Evolutionary conservation across 37 sponge, comb jelly and placozoan species (phyloP).

Genomic region (Spongilla lacustris): DNA sequence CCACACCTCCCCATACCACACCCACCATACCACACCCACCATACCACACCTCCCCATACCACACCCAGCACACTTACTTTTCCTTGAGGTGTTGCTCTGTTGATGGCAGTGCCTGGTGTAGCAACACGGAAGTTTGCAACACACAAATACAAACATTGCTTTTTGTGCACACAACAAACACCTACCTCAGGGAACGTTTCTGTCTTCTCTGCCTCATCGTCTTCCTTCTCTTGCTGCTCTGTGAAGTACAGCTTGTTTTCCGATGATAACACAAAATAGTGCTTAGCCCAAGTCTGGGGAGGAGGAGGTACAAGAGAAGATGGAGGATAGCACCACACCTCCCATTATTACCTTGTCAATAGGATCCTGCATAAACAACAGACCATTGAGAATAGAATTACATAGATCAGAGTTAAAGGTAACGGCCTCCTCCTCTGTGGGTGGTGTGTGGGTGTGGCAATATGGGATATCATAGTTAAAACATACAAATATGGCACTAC

Average conservation of each 20-base stretch:
- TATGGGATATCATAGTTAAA: too few relatives aligned
- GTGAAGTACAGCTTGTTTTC: constrained; percentile 79
- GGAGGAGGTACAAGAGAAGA: not conserved
- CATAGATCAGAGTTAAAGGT: constrained; percentile 66
- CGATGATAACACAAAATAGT: constrained; percentile 92
- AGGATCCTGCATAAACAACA: constrained; percentile 87
- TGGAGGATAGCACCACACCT: not conserved
- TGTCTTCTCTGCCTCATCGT: constrained; percentile 60
- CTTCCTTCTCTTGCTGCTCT: constrained; percentile 78
- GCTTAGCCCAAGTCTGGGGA: constrained; percentile 75
- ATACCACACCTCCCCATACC: constrained; percentile 45
- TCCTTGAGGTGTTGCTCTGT: constrained; percentile 72
- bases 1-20: constrained; percentile 8
- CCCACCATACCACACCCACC: not conserved
- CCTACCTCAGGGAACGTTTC: constrained; percentile 63
- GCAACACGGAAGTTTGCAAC: too few relatives aligned
- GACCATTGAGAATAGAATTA: constrained; percentile 82
- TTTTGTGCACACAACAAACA: not conserved
- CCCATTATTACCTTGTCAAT: constrained; percentile 76
- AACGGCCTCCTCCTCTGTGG: constrained; percentile 8
- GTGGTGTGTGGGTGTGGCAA: not conserved
- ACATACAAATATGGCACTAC: not conserved
- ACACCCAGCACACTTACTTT: constrained; percentile 22
- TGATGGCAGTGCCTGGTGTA: constrained; percentile 4
- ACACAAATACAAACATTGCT: too few relatives aligned